Evolutionary conservation across 2,113 vertebrate species (phyloP).

Genomic region (Rana temporaria): DNA sequence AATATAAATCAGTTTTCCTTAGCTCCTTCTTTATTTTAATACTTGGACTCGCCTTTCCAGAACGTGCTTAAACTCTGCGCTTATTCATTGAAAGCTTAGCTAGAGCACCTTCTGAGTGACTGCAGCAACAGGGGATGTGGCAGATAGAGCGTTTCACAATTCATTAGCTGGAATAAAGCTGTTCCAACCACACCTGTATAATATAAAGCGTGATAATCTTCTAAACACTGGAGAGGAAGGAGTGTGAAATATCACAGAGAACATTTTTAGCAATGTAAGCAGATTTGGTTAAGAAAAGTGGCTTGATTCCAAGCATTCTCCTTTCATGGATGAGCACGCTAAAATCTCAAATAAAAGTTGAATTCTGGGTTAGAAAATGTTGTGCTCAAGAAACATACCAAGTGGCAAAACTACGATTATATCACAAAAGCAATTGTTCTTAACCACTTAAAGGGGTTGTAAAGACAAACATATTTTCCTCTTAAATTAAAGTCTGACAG

Average conservation of each 20-base stretch:
- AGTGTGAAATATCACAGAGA: not conserved
- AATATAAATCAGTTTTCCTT: conserved; percentile 20
- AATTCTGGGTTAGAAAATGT: too few species aligned
- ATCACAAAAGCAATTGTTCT: too few species aligned
- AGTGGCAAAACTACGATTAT: too few species aligned
- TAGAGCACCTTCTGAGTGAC: not conserved
- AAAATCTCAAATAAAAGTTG: not conserved
- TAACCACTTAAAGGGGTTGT: too few species aligned
- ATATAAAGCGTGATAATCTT: conserved; percentile 10
- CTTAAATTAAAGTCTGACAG: too few species aligned
- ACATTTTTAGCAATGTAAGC: not conserved
- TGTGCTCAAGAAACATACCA: too few species aligned
- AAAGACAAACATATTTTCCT: too few species aligned
- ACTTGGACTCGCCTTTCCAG: conserved; percentile 3
- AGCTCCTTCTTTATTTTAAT: not conserved
- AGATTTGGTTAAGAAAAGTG: not conserved
- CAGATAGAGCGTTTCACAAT: not conserved
- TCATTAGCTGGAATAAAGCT: not conserved
- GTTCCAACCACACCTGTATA: conserved; percentile 12
- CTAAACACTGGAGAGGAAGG: not conserved
- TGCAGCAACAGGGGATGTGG: not conserved
- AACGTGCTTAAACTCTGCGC: not conserved
- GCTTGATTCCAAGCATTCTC: not conserved
- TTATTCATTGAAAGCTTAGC: not conserved
- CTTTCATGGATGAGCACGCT: not conserved